Evolutionary conservation across 2,888 invertebrate species (phyloP), one percentile per base, ranked within the genome.

Genomic region (Melieria omissa): DNA sequence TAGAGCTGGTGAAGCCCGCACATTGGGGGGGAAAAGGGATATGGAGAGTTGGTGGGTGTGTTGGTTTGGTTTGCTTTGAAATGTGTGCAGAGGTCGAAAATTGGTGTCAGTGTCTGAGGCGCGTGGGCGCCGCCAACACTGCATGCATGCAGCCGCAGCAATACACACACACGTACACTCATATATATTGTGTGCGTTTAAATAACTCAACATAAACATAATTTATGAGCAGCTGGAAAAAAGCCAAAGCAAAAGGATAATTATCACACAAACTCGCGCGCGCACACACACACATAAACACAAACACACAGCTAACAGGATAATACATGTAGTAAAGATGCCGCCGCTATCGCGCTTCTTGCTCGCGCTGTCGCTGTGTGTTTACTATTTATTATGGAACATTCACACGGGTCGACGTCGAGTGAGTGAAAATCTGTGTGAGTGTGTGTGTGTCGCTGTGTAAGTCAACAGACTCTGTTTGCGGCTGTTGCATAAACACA

Each of bases 141-240:
- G 10, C 57, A 9, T 5, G 42, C 29, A 42, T 42, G 29, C 67
- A 14, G 49, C 52, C 44, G 16, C 16, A 44, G 44, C 16, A 14
- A 12, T 29, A 65, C 44, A 61, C 45, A 61, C 45, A 64, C 47
- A 63, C 63, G 46, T n/a, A 47, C 63, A 63, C 29, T 29, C 54
- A 54, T 44, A 42, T 44, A 42, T 54, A 12, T 42, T 54, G 65
- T n/a, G 29, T 2, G 45, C 63, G 72, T 73, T 70, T 71, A 73
- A 74, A 65, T 65, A 74, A 81, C 79, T 78, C 78, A 78, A 71
- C 79, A 78, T 78, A 78, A 81, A 81, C 79, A 81, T 83, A 82
- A 83, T 83, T 83, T 83, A 84, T 81, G 80, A 82, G 82, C 78
- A 78, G 77, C 80, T 79, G 79, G 79, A 79, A 81, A 49, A 71